These are phyloP conservation scores for Drosophila seguyi DNA, from an alignment of 1,140 invertebrate species.

Conservation along the genomic window DNA sequence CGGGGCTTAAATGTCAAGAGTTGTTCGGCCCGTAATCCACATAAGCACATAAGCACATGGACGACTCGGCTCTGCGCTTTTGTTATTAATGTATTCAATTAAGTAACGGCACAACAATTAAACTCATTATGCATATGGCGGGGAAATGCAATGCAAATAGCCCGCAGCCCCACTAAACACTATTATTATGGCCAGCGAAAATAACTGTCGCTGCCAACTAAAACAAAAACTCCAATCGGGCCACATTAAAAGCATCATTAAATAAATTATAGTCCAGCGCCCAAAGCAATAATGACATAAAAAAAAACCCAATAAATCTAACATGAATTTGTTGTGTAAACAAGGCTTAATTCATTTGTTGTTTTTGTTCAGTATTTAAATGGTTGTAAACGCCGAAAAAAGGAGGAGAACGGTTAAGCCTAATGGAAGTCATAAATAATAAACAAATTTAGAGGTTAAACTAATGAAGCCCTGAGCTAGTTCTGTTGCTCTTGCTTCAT, in stretches of 20 bases:
- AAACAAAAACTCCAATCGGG: slow-evolving; percentile 50
- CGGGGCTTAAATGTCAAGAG: slow-evolving; percentile 68
- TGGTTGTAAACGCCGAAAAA: slow-evolving; percentile 19
- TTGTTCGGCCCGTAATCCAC: slow-evolving; percentile 56
- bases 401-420: slow-evolving; percentile 25
- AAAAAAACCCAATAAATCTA: slow-evolving; percentile 41
- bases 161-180: slow-evolving; percentile 51
- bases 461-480: slow-evolving; percentile 27
- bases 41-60: slow-evolving; percentile 46
- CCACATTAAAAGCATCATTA: slow-evolving; percentile 70
- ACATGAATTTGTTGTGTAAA: slow-evolving; percentile 59
- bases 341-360: slow-evolving; percentile 48
- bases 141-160: slow-evolving; percentile 43
- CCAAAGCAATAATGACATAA: slow-evolving; percentile 25
- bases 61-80: slow-evolving; percentile 24
- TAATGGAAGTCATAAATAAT: slow-evolving; percentile 52
- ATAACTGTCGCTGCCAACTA: slow-evolving; percentile 7
- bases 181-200: slow-evolving; percentile 37
- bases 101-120: slow-evolving; percentile 68
- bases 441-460: slow-evolving; percentile 43
- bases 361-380: slow-evolving; percentile 39
- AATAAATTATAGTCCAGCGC: slow-evolving; percentile 67
- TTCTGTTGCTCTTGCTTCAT: neutral
- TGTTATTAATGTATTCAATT: slow-evolving; percentile 79
- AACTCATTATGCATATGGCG: slow-evolving; percentile 65